Evolutionary conservation across 2,888 invertebrate genomes (phyloP).

Genomic region (Drosophila suboccidentalis): DNA sequence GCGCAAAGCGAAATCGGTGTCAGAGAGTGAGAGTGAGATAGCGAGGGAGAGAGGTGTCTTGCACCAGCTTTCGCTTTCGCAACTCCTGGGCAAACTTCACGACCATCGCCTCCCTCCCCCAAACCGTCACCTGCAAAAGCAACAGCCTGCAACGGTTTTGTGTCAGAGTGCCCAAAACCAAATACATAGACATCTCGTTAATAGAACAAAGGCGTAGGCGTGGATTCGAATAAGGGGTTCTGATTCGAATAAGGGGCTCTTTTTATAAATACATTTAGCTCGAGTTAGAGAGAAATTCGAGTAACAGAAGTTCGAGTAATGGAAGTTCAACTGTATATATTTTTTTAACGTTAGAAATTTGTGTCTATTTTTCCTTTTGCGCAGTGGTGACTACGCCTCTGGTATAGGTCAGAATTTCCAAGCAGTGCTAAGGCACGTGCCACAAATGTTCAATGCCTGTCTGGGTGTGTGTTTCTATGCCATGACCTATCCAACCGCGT

Average conservation of each 20-base stretch:
- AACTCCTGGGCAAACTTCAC: conserved; percentile 54
- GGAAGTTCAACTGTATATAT: no score
- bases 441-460: no score
- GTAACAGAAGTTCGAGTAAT: no score
- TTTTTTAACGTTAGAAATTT: no score
- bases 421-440: no score
- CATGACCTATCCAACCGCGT: no score
- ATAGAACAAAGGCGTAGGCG: neutral
- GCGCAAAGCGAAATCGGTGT: conserved; percentile 75
- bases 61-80: conserved; percentile 61
- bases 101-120: neutral
- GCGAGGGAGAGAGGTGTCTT: conserved; percentile 24
- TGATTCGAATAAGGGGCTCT: neutral
- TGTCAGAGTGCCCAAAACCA: conserved; percentile 19
- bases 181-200: conserved; percentile 15
- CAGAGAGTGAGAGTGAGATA: conserved; percentile 38
- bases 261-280: no score
- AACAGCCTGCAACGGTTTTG: conserved; percentile 27
- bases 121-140: conserved; percentile 5
- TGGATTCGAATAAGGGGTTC: neutral
- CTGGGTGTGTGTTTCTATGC: no score
- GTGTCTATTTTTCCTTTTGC: no score
- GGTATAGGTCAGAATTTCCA: no score
- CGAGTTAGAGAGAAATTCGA: no score
- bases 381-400: no score